These are phyloP conservation scores for Acromyrmex charruanus DNA, from an alignment of 1,140 invertebrate species.

Conservation along the genomic window DNA sequence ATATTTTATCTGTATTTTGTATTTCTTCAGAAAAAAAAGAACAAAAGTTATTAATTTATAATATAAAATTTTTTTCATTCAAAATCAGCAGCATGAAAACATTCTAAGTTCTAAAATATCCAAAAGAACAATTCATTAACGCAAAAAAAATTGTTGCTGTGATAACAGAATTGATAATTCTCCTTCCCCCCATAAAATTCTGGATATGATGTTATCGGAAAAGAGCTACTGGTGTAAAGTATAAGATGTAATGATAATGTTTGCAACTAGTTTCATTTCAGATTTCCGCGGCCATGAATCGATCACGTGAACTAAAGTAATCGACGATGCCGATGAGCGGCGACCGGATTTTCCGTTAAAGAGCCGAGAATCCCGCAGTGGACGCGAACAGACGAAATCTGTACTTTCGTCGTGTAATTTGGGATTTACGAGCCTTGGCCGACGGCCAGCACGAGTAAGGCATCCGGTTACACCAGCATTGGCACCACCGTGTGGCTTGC, in stretches of 20 bases:
- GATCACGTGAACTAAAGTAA: conserved; percentile 37
- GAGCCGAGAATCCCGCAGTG: conserved; percentile 31
- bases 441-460: conserved; percentile 58
- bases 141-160: too few species aligned
- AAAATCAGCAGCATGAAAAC: too few species aligned
- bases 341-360: conserved; percentile 28
- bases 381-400: conserved; percentile 72
- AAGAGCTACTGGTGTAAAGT: background rate
- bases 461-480: conserved; percentile 58
- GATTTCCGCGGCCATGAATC: background rate
- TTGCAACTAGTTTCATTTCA: background rate
- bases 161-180: too few species aligned
- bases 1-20: too few species aligned
- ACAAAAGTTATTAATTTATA: too few species aligned
- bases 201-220: too few species aligned
- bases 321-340: conserved; percentile 18
- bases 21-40: too few species aligned
- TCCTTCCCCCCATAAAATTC: too few species aligned
- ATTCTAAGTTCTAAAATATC: too few species aligned
- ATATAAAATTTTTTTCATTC: too few species aligned
- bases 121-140: too few species aligned
- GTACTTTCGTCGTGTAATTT: conserved; percentile 79
- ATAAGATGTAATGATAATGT: background rate
- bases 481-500: conserved; percentile 7
- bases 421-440: conserved; percentile 78